A percentile compares a stretch with the other conserved stretches of the same genome.
Evolutionary conservation across 2,113 vertebrate genomes (phyloP).

Genomic region (Cavia aperea): DNA sequence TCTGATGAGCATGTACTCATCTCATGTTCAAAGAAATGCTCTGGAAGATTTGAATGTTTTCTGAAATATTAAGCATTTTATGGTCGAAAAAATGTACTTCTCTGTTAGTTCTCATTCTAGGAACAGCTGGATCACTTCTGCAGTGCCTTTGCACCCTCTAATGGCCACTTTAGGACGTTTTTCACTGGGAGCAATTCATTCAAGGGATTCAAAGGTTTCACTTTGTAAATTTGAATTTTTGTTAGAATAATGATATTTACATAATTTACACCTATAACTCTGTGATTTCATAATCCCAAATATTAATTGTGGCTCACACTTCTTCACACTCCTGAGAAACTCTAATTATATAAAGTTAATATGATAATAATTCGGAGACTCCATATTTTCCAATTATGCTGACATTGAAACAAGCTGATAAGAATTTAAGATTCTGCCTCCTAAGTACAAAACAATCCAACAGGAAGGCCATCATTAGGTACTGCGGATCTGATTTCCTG

Average conservation of each 20-base stretch:
- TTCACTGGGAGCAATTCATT: slow-evolving; percentile 33
- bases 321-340: slow-evolving; percentile 45
- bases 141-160: slow-evolving; percentile 67
- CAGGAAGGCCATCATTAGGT: not conserved
- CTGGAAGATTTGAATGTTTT: slow-evolving; percentile 55
- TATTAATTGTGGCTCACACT: slow-evolving; percentile 56
- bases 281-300: slow-evolving; percentile 52
- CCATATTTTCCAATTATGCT: slow-evolving; percentile 51
- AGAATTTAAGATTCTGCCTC: slow-evolving; percentile 49
- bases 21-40: slow-evolving; percentile 51
- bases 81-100: slow-evolving; percentile 33
- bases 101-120: not conserved
- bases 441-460: slow-evolving; percentile 45
- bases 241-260: slow-evolving; percentile 63
- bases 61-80: slow-evolving; percentile 60
- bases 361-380: slow-evolving; percentile 54
- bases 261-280: slow-evolving; percentile 49
- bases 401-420: slow-evolving; percentile 59
- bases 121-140: not conserved
- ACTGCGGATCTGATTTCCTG: slow-evolving; percentile 16
- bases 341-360: slow-evolving; percentile 18
- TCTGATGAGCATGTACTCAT: slow-evolving; percentile 35
- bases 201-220: slow-evolving; percentile 24
- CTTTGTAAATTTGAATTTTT: slow-evolving; percentile 43
- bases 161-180: slow-evolving; percentile 51